Percentiles rank a stretch among this genome's conserved stretches.
These are phyloP conservation scores for Ahaetulla prasina DNA, from an alignment of 2,113 vertebrate species.

Conservation along the genomic window DNA sequence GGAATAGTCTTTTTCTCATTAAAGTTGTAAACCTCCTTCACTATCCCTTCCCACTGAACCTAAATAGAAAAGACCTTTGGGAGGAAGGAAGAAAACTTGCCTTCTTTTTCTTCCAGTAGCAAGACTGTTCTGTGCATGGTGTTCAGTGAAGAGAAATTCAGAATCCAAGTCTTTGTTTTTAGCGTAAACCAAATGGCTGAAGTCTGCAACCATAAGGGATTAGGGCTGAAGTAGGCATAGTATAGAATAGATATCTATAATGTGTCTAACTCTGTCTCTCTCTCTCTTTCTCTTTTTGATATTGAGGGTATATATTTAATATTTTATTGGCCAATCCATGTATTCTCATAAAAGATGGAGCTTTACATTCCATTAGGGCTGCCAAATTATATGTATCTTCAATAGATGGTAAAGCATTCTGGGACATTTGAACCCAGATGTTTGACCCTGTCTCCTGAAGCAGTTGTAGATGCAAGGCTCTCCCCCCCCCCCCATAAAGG, in stretches of 20 bases:
- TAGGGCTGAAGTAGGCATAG: background rate
- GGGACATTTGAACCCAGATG: conserved; percentile 49
- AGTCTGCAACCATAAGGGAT: background rate
- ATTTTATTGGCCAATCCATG: conserved; percentile 55
- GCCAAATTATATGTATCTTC: conserved; percentile 46
- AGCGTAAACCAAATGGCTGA: background rate
- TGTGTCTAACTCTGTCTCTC: background rate
- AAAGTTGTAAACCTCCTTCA: background rate
- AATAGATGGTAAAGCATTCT: conserved; percentile 31
- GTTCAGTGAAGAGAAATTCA: background rate
- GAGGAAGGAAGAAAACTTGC: background rate
- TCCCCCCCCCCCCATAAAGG: conserved; percentile 30
- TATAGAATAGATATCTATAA: background rate
- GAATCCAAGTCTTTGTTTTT: background rate
- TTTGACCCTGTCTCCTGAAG: conserved; percentile 48
- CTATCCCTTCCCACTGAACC: background rate
- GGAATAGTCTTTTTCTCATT: background rate
- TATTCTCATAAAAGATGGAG: conserved; percentile 46
- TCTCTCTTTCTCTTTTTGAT: conserved; percentile 47
- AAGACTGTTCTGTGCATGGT: background rate
- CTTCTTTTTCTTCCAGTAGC: background rate
- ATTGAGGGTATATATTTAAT: conserved; percentile 49
- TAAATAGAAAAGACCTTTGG: background rate
- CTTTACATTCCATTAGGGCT: conserved; percentile 40
- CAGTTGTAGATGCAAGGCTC: background rate